Conservation (phyloP, 2,113 vertebrate genomes). For the Scophthalmus maximus region DNA sequence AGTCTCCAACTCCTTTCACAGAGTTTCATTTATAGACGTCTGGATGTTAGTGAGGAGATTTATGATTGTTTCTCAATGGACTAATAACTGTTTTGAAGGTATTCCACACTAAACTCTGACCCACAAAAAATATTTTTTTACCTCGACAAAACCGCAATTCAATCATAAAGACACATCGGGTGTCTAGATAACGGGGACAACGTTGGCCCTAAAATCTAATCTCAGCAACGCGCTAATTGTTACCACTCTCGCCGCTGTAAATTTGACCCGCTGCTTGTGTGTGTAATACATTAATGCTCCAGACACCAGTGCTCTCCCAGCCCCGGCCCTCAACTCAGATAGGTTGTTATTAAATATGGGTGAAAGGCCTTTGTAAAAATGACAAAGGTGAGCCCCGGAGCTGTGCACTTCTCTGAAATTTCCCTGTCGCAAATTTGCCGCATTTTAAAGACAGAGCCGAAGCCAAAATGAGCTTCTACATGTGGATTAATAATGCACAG, state of each 20-base stretch:
- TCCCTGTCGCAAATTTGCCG: constrained; percentile 69
- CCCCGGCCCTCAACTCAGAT: constrained; percentile 83
- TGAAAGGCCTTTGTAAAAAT: constrained; percentile 87
- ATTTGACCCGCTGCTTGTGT: constrained; percentile 72
- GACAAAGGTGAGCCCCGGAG: constrained; percentile 89
- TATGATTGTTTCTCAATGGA: neutral
- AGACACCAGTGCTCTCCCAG: constrained; percentile 36
- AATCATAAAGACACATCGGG: constrained; percentile 14
- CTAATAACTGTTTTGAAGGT: neutral
- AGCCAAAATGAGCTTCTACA: constrained; percentile 95
- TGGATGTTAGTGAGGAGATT: constrained; percentile 12
- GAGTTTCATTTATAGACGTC: constrained; percentile 11
- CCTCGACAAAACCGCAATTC: too few relatives aligned
- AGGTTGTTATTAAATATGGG: constrained; percentile 86
- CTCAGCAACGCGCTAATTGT: constrained; percentile 40
- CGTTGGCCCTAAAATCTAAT: constrained; percentile 41
- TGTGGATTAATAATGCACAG: constrained; percentile 97
- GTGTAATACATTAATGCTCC: constrained; percentile 67
- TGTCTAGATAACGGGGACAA: constrained; percentile 38
- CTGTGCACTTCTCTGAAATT: constrained; percentile 81
- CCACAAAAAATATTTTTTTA: too few relatives aligned
- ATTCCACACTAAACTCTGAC: neutral
- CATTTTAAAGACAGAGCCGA: constrained; percentile 80
- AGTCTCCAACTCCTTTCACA: neutral
- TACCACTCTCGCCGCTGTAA: constrained; percentile 78